These are phyloP conservation scores for Eristalis tenax DNA, from an alignment of 2,888 invertebrate genomes.

Conservation along the genomic window DNA sequence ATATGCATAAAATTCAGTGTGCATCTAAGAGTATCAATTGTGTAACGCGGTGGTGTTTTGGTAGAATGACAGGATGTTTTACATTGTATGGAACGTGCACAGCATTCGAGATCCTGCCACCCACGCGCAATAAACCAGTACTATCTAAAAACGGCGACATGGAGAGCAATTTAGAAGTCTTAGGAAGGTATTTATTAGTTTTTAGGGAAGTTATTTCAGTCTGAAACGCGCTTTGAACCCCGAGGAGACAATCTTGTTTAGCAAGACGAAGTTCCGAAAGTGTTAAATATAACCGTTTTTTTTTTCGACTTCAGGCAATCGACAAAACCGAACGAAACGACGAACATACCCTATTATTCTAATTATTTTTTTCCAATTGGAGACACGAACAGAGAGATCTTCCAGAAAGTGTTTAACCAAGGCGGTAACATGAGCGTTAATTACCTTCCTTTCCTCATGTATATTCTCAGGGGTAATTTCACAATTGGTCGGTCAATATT, in stretches of 20 bases:
- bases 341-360: too few relatives aligned
- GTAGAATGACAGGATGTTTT: slow-evolving; percentile 26
- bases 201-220: too few relatives aligned
- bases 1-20: slow-evolving; percentile 14
- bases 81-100: slow-evolving; percentile 13
- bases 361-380: too few relatives aligned
- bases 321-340: slow-evolving; percentile 6
- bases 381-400: background rate
- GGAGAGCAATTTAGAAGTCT: slow-evolving; percentile 8
- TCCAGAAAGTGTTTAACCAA: slow-evolving; percentile 10
- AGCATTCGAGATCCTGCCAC: slow-evolving; percentile 23
- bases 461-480: slow-evolving; percentile 6
- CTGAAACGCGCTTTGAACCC: slow-evolving; percentile 22
- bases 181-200: slow-evolving; percentile 13
- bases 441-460: background rate
- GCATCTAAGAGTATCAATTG: slow-evolving; percentile 6
- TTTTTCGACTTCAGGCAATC: background rate
- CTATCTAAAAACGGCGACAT: slow-evolving; percentile 24
- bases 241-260: background rate
- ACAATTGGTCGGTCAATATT: background rate
- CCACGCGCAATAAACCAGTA: slow-evolving; percentile 20
- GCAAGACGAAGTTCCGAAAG: slow-evolving; percentile 14
- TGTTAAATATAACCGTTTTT: slow-evolving; percentile 12
- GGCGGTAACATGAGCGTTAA: slow-evolving; percentile 15
- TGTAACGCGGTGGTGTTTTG: slow-evolving; percentile 21